Conservation (phyloP, 2,888 invertebrate genomes). For the Orthosia gracilis region DNA sequence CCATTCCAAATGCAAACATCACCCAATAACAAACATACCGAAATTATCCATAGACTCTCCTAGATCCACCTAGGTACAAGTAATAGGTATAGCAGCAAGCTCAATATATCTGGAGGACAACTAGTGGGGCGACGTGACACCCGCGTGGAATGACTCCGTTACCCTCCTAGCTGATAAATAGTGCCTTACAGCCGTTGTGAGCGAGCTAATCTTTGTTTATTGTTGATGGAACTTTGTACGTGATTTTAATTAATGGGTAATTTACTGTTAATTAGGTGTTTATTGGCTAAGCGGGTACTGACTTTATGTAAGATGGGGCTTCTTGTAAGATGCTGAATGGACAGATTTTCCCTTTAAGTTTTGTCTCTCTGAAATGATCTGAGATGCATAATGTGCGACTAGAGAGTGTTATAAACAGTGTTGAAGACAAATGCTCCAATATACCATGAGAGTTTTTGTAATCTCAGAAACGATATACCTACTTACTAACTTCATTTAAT, state of each 20-base stretch:
- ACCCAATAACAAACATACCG: background rate
- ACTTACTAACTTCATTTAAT: background rate
- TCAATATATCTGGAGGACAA: conserved; percentile 71
- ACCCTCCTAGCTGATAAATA: conserved; percentile 53
- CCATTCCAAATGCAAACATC: background rate
- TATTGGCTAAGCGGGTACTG: background rate
- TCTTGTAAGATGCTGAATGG: background rate
- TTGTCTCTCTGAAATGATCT: background rate
- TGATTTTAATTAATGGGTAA: conserved; percentile 22
- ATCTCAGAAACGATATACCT: background rate
- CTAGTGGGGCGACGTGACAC: conserved; percentile 64
- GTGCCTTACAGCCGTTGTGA: conserved; percentile 42
- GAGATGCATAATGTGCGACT: background rate
- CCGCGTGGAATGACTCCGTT: conserved; percentile 68
- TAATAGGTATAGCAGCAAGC: conserved; percentile 32
- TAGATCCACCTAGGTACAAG: conserved; percentile 25
- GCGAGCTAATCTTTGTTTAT: conserved; percentile 58
- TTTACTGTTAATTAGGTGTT: conserved; percentile 3
- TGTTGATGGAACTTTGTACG: conserved; percentile 50
- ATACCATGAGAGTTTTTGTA: background rate
- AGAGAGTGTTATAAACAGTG: too few species aligned
- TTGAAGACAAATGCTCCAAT: too few species aligned
- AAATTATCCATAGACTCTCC: conserved; percentile 5
- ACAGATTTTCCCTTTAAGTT: background rate
- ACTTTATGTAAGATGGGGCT: background rate